Percentiles rank a stretch among this genome's conserved stretches.
Conservation (phyloP, 2,888 invertebrate genomes). For the Carpatolechia fugitivella region DNA sequence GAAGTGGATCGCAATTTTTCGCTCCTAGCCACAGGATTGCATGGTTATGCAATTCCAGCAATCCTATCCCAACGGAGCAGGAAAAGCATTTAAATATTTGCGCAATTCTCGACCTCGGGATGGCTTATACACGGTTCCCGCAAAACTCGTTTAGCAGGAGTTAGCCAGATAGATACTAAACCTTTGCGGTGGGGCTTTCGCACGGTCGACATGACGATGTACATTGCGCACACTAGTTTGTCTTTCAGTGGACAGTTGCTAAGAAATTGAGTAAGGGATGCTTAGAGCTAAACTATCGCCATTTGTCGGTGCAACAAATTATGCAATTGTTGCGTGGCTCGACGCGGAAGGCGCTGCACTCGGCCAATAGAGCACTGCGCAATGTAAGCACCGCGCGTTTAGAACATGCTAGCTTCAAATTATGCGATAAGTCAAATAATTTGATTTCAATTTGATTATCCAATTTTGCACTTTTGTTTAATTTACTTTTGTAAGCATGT, state of each 20-base stretch:
- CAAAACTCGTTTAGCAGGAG: slow-evolving; percentile 57
- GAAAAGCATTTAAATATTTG: slow-evolving; percentile 66
- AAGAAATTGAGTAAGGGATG: slow-evolving; percentile 32
- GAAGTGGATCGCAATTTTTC: slow-evolving; percentile 10
- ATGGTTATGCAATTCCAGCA: slow-evolving; percentile 30
- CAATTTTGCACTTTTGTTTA: slow-evolving; percentile 1
- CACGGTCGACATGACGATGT: slow-evolving; percentile 23
- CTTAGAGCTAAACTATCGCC: slow-evolving; percentile 22
- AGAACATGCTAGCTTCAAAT: slow-evolving; percentile 31
- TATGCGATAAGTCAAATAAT: slow-evolving; percentile 20
- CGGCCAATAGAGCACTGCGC: slow-evolving; percentile 68
- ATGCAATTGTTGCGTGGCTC: slow-evolving; percentile 64
- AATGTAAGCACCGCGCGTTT: slow-evolving; percentile 45
- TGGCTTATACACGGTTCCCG: slow-evolving; percentile 50
- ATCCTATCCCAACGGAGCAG: slow-evolving; percentile 41
- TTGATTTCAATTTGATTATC: slow-evolving; percentile 15
- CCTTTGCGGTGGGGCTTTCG: slow-evolving; percentile 14
- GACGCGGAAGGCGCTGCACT: slow-evolving; percentile 70
- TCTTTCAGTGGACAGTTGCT: background rate
- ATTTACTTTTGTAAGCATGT: no score
- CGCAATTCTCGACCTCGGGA: slow-evolving; percentile 66
- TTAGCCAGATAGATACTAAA: slow-evolving; percentile 26
- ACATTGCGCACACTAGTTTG: slow-evolving; percentile 25
- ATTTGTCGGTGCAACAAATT: slow-evolving; percentile 38
- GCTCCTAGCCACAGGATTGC: slow-evolving; percentile 21